These are phyloP conservation scores for Oreochromis niloticus DNA, from an alignment of 2,113 vertebrate species.

Conservation along the genomic window DNA sequence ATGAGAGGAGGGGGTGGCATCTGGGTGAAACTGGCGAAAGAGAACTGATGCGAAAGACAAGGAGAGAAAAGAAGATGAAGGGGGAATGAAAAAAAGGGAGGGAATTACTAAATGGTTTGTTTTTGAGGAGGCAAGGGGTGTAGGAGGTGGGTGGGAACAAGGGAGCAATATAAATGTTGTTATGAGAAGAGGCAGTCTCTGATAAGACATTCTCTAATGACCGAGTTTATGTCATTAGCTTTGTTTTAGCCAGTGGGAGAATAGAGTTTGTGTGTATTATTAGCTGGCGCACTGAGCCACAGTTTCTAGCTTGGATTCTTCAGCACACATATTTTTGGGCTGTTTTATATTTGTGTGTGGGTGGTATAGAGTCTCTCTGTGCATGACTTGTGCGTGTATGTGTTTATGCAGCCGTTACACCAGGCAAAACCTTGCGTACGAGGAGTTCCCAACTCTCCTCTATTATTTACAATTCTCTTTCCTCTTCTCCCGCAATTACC, in stretches of 20 bases:
- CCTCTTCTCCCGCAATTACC: constrained; percentile 25
- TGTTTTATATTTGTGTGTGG: neutral
- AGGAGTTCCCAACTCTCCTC: constrained; percentile 51
- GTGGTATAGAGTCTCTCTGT: neutral
- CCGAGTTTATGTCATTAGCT: constrained; percentile 7
- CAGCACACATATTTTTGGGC: neutral
- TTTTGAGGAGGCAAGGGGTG: neutral
- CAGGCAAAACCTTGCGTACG: neutral
- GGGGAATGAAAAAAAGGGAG: neutral
- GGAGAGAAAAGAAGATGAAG: neutral
- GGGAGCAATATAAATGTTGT: constrained; percentile 8
- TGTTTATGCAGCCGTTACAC: neutral
- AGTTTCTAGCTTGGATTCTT: neutral
- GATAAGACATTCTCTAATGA: neutral
- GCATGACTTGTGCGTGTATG: neutral
- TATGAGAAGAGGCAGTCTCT: constrained; percentile 3
- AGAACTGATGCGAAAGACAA: neutral
- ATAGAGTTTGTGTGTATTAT: neutral
- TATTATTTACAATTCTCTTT: constrained; percentile 60
- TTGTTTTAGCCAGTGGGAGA: constrained; percentile 13
- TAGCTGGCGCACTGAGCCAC: neutral
- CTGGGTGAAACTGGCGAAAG: neutral
- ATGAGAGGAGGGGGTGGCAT: neutral
- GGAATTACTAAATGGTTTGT: neutral
- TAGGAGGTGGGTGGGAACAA: neutral